Conservation (phyloP, 2,888 invertebrate species). For the Aelia acuminata region DNA sequence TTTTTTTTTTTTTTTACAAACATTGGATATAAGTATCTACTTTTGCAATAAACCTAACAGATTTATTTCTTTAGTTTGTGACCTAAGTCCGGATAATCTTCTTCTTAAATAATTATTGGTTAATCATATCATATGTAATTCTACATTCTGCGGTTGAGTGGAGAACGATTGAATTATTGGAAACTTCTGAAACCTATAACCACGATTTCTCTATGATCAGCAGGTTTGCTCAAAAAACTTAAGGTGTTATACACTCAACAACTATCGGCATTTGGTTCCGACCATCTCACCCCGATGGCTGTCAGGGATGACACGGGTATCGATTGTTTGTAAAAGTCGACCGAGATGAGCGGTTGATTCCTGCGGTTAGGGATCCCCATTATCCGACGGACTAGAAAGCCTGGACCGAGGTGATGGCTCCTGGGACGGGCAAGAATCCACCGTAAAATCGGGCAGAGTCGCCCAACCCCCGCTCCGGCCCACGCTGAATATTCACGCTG, state of each 20-base stretch:
- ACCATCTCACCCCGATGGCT: background rate
- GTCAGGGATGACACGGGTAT: background rate
- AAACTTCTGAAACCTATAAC: background rate
- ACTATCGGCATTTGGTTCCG: background rate
- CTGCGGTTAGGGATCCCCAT: slow-evolving; percentile 36
- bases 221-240: background rate
- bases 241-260: background rate
- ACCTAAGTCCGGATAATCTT: too few relatives aligned
- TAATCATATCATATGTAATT: too few relatives aligned
- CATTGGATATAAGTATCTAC: too few relatives aligned
- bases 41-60: too few relatives aligned
- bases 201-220: background rate
- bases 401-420: background rate
- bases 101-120: too few relatives aligned
- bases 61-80: too few relatives aligned
- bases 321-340: slow-evolving; percentile 25
- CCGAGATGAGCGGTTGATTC: slow-evolving; percentile 3
- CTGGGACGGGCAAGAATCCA: slow-evolving; percentile 53
- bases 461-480: background rate
- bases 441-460: slow-evolving; percentile 37
- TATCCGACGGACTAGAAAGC: slow-evolving; percentile 34
- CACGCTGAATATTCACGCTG: slow-evolving; percentile 49
- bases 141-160: too few relatives aligned
- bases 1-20: too few relatives aligned
- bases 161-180: too few relatives aligned